Percentiles rank a stretch among this genome's conserved stretches.
phyloP scores from a whole-genome alignment of 2,888 invertebrate genomes.

The Cyrtodaria siliqua region DNA sequence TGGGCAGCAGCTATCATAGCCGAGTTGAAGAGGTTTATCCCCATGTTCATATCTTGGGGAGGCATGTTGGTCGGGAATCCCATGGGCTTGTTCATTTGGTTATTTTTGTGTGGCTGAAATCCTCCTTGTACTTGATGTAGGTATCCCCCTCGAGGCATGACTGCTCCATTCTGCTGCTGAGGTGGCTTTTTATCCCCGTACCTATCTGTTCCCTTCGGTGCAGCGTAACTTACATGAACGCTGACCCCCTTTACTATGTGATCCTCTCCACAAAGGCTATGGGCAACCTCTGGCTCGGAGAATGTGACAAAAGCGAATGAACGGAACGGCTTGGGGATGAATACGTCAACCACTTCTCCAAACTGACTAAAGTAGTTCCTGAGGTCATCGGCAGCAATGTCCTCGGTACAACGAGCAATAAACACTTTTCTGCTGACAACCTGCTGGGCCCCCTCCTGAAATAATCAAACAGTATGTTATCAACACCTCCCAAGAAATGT shows the following conservation, averaged over 20 bases:
- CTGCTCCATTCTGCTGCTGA: conserved; percentile 50
- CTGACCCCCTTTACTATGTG: conserved; percentile 95
- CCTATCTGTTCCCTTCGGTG: conserved; percentile 82
- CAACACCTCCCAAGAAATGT: too few species aligned
- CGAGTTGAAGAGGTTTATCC: conserved; percentile 79
- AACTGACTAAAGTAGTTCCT: conserved; percentile 94
- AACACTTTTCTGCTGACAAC: conserved; percentile 92
- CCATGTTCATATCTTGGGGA: conserved; percentile 70
- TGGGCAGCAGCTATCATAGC: conserved; percentile 82
- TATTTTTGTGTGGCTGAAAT: conserved; percentile 48
- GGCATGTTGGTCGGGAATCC: conserved; percentile 57
- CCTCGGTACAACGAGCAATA: conserved; percentile 97
- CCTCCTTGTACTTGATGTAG: conserved; percentile 4
- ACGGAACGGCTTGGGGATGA: conserved; percentile 96
- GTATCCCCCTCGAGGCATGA: conserved; percentile 22
- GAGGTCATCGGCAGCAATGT: conserved; percentile 95
- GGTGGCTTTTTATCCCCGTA: conserved; percentile 61
- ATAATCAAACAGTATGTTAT: too few species aligned
- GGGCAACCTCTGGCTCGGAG: conserved; percentile 95
- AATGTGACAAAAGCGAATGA: conserved; percentile 94
- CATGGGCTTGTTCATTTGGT: conserved; percentile 56
- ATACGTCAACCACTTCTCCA: conserved; percentile 98
- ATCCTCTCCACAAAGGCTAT: conserved; percentile 96
- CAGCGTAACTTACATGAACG: conserved; percentile 88
- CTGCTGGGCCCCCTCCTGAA: conserved; percentile 81